A percentile compares a stretch with the other conserved stretches of the same genome.
Conservation (phyloP, 2,113 vertebrate species). For the Alligator sinensis region DNA sequence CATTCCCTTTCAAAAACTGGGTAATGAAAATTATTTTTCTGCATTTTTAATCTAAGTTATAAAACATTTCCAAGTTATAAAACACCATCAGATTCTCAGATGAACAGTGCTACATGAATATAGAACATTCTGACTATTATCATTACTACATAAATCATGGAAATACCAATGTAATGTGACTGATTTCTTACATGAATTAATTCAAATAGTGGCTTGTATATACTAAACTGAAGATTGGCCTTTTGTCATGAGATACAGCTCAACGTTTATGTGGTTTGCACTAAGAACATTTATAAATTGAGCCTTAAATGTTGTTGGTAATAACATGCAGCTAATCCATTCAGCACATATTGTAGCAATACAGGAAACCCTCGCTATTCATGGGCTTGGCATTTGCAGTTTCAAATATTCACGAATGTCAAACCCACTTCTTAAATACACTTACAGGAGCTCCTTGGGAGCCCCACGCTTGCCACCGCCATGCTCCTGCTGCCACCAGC, state of each 20-base stretch:
- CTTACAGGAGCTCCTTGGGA: too few relatives aligned
- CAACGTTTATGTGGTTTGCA: background rate
- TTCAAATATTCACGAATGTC: too few relatives aligned
- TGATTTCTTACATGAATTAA: background rate
- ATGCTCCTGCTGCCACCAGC: too few relatives aligned
- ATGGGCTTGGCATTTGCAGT: too few relatives aligned
- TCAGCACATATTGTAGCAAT: background rate
- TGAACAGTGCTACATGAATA: background rate
- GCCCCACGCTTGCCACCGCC: too few relatives aligned
- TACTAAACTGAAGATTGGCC: background rate
- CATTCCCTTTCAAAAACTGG: background rate
- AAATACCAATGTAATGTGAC: background rate
- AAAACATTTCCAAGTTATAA: background rate
- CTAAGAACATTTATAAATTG: background rate
- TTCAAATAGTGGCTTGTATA: background rate
- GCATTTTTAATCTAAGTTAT: background rate
- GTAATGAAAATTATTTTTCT: background rate
- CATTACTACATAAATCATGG: background rate
- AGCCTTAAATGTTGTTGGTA: background rate
- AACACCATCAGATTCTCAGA: background rate
- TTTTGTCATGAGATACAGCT: background rate
- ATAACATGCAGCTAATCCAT: background rate
- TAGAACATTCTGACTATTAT: background rate
- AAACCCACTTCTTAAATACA: too few relatives aligned
- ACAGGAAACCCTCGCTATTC: too few relatives aligned